Base-by-base conservation (phyloP, 2,888 invertebrate species). In the Acronicta leporina region DNA sequence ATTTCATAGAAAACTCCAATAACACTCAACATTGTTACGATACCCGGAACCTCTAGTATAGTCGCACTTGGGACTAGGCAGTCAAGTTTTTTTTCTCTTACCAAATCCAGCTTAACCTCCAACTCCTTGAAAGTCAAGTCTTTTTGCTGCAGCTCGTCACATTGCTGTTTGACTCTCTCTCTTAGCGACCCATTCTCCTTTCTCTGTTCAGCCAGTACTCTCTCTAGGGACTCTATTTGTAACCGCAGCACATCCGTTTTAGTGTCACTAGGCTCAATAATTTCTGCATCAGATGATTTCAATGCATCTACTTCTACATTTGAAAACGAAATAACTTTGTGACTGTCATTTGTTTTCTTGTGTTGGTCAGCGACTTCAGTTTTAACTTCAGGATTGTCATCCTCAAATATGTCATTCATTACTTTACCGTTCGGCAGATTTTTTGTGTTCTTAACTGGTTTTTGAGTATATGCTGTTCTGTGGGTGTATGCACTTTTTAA, bases 81-180 rank as follows among this genome's bases (percentile, higher is more conserved):
- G n/a, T n/a, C n/a, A n/a, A n/a, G n/a, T 5, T 25, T 25, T 25
- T 27, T 27, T 2, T 35, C 13, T 35, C 87, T 84, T 80, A 95
- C 95, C 86, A 87, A 72, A 73, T 95, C 95, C 44, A 95, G 78
- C 82, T 95, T 95, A n/a, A 69, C 67, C 70, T 95, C 95, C 33
- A 95, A 77, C 10, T 95, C 95, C 65, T 92, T 94, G 20, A 90
- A 92, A 0, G 77, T 85, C 6, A 85, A 82, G 59, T 94, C 94
- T 67, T 89, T 94, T 14, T 87, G 87, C 16, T 88, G 86, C 11
- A 92, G 27, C 40, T 93, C 91, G 59, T 94, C 91, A 0, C 83
- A 74, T 16, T 93, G 92, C 54, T 89, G 90, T 58, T 90, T 93
- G 0, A 91, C 80, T 62, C 85, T 80, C 5, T 92, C 92, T 52